phyloP scores from a whole-genome alignment of 2,888 invertebrate genomes.

The Andricus curvator region DNA sequence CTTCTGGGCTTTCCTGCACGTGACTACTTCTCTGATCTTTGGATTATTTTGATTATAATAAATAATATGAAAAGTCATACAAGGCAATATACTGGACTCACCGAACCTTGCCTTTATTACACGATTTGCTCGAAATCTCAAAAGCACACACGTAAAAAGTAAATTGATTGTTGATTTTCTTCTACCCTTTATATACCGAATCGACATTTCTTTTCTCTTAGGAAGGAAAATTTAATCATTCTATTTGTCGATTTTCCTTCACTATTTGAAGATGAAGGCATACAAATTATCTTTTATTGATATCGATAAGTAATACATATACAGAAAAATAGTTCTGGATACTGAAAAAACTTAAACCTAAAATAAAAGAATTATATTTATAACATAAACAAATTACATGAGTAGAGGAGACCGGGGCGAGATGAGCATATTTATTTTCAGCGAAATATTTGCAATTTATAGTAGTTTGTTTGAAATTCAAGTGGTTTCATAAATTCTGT shows the following conservation, averaged over 20 bases:
- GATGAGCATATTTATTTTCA: too few species aligned
- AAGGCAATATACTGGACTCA: constrained; percentile 10
- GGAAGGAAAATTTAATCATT: not conserved
- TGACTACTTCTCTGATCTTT: constrained; percentile 2
- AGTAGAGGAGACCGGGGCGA: too few species aligned
- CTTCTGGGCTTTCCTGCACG: not conserved
- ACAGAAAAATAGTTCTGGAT: too few species aligned
- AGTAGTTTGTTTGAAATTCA: too few species aligned
- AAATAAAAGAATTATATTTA: not conserved
- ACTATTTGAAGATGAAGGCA: not conserved
- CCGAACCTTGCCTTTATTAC: constrained; percentile 26
- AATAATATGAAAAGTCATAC: constrained; percentile 31
- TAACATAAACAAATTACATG: too few species aligned
- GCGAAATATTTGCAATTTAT: too few species aligned
- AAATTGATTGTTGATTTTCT: constrained; percentile 35
- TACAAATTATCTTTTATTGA: not conserved
- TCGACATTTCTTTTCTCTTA: not conserved
- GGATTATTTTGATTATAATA: constrained; percentile 38
- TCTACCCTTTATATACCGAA: not conserved
- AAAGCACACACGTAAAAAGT: constrained; percentile 17
- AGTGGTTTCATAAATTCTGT: too few species aligned
- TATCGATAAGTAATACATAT: not conserved
- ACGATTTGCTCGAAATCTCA: constrained; percentile 23
- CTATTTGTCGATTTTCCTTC: not conserved
- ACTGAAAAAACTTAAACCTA: too few species aligned